Evolutionary conservation across 2,797 vertebrate species (phyloP).

Genomic region (Crocidura indochinensis): DNA sequence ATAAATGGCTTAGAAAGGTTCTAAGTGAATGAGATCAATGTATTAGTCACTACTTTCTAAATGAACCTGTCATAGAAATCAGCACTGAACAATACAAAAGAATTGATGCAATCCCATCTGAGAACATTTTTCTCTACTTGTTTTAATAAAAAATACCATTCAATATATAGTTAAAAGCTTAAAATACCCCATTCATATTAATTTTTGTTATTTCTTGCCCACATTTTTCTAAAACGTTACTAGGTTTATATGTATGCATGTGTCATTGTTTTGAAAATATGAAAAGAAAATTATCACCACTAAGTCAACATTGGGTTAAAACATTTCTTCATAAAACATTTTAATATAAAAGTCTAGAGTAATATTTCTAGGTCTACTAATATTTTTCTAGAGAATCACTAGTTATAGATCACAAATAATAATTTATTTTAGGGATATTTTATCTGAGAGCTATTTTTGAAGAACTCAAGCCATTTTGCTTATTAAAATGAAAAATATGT

Average conservation of each 20-base stretch:
- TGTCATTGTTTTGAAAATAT: constrained; percentile 1
- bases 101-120: too few species aligned
- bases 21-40: not conserved
- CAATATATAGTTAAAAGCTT: not conserved
- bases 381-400: constrained; percentile 6
- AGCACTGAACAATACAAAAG: too few species aligned
- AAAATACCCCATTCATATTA: constrained; percentile 20
- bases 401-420: constrained; percentile 40
- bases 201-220: not conserved
- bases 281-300: not conserved
- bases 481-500: too few species aligned
- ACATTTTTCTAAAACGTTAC: not conserved
- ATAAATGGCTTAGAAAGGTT: not conserved
- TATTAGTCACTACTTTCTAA: not conserved
- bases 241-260: not conserved
- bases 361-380: not conserved
- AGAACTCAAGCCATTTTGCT: too few species aligned
- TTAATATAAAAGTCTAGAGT: not conserved
- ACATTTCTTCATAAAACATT: not conserved
- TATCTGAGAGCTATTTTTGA: not conserved
- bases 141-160: constrained; percentile 33
- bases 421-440: constrained; percentile 14
- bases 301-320: not conserved
- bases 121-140: not conserved
- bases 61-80: not conserved